Percentiles rank a stretch among this genome's conserved stretches.
Evolutionary conservation across 2,113 vertebrate genomes (phyloP).

Genomic region (Mustela nigripes): DNA sequence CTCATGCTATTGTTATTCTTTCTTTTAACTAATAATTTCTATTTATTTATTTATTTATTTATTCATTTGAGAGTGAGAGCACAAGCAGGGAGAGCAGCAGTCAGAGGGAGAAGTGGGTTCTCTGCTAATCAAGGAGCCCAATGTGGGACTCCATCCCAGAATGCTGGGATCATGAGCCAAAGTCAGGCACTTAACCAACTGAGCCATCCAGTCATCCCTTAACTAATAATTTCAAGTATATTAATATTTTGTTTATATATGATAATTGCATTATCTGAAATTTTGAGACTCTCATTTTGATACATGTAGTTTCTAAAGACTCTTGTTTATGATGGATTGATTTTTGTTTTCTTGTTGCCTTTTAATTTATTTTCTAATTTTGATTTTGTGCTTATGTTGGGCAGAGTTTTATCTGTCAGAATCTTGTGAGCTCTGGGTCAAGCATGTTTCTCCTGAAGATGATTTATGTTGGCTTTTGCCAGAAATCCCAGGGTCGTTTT

Average conservation of each 20-base stretch:
- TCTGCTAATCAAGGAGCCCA: no score
- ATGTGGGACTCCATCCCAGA: no score
- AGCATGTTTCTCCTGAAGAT: neutral
- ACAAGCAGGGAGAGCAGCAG: no score
- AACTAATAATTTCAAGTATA: neutral
- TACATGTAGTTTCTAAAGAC: neutral
- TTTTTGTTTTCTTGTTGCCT: neutral
- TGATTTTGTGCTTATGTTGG: neutral
- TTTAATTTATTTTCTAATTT: neutral
- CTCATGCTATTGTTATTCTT: neutral
- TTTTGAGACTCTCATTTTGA: neutral
- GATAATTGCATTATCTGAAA: neutral
- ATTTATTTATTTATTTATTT: no score
- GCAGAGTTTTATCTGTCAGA: neutral
- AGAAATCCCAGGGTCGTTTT: neutral
- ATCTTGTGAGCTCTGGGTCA: neutral
- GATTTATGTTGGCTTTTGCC: neutral
- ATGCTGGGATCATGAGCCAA: no score
- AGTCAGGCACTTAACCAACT: no score
- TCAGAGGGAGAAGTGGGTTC: no score
- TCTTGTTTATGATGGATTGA: neutral
- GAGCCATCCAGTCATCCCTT: no score
- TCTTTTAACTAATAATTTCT: neutral
- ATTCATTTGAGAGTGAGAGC: no score
- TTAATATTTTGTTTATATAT: neutral